Percentiles rank a stretch among this genome's conserved stretches.
phyloP scores from a whole-genome alignment of 2,888 invertebrate species.

The Andricus curvator region DNA sequence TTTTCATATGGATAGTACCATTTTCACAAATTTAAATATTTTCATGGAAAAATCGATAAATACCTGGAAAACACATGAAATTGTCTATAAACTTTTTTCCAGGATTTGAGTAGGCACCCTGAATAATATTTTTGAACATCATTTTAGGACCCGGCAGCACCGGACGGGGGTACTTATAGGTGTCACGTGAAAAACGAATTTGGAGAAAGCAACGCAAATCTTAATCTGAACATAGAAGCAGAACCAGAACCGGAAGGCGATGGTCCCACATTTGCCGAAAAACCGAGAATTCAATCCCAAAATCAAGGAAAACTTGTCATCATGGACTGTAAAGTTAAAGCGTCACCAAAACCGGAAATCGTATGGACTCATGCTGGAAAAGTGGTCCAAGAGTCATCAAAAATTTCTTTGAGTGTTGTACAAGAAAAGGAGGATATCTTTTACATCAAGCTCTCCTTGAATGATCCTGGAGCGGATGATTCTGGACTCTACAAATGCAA shows the following conservation, averaged over 20 bases:
- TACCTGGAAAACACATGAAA: too few relatives aligned
- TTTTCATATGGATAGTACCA: too few relatives aligned
- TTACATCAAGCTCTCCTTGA: constrained; percentile 91
- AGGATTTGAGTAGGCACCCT: too few relatives aligned
- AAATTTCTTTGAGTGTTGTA: constrained; percentile 87
- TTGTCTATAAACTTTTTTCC: too few relatives aligned
- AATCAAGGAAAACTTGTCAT: constrained; percentile 90
- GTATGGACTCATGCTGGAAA: constrained; percentile 91
- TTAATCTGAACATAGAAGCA: constrained; percentile 98
- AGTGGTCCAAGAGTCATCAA: constrained; percentile 89
- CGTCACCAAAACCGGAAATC: constrained; percentile 90
- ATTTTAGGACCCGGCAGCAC: constrained; percentile 87
- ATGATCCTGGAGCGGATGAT: constrained; percentile 95
- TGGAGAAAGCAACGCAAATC: constrained; percentile 97
- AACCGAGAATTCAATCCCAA: constrained; percentile 92
- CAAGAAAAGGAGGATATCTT: constrained; percentile 88
- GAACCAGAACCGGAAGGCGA: constrained; percentile 96
- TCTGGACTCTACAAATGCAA: constrained; percentile 99
- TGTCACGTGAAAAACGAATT: constrained; percentile 97
- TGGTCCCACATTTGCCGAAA: constrained; percentile 96
- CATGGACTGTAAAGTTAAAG: constrained; percentile 92
- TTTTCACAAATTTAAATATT: too few relatives aligned
- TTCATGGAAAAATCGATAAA: too few relatives aligned
- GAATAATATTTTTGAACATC: constrained; percentile 24
- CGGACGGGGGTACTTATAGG: constrained; percentile 93